Base-by-base conservation (phyloP, 2,797 vertebrate genomes). In the Cryptoprocta ferox region DNA sequence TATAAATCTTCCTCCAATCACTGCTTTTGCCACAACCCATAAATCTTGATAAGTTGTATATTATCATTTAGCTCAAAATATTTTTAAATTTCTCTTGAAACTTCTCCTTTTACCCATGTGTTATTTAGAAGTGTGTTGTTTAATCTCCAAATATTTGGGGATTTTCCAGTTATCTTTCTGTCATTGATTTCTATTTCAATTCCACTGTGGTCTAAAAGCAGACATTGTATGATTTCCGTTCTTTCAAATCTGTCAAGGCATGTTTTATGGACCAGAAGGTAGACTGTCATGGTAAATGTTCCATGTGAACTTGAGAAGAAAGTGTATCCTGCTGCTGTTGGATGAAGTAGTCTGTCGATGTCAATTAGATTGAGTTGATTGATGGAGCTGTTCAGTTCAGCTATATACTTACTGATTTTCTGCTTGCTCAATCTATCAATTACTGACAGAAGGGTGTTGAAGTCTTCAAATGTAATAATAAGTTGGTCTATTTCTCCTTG, bases 41-140 rank as follows among this genome's bases (percentile, higher is more conserved):
- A 88, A 28, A 61, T 88, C 87, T 91, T 88, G 78, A 19, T 53
- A 66, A 68, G 61, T 50, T 91, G 14, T 91, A 45, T 53, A 83
- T 79, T 68, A 89, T 75, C 8, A 45, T 97, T 92, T 91, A 37
- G 78, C 75, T 88, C 65, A 89, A 87, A 93, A 28, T 79, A 83
- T 65, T 82, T 84, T 66, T 65, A 73, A 76, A 35, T 70, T 21
- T 78, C 2, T 87, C 65, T 68, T 71, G n/a, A 96, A 93, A 90
- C 19, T 32, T 95, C 61, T 86, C 50, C 28, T 79, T 93, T 95
- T 32, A 61, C 19, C 4, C 11, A 30, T 71, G 26, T 94, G 19
- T 83, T 86, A 66, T 79, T 87, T 89, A 92, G 56, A 89, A 45
- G 10, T 79, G 12, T 85, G 45, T 39, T 94, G 21, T 78, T 70